A percentile compares a stretch with the other conserved stretches of the same genome.
phyloP scores from a whole-genome alignment of 2,797 vertebrate species.

The Anguilla megastoma region DNA sequence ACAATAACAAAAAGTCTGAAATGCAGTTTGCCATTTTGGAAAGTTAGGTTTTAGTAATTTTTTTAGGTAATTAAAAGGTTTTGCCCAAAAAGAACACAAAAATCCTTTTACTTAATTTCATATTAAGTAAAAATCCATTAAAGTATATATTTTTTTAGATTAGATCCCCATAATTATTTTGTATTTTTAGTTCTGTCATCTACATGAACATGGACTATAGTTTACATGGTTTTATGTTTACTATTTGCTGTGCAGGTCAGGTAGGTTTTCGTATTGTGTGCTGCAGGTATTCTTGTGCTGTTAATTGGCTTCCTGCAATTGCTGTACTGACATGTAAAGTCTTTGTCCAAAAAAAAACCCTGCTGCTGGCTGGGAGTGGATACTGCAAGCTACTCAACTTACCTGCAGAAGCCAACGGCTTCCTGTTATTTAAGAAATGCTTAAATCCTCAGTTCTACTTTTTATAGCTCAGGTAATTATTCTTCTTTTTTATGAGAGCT shows the following conservation, averaged over 20 bases:
- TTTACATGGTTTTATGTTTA: too few relatives aligned
- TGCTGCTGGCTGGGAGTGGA: neutral
- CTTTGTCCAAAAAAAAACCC: neutral
- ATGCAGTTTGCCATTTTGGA: neutral
- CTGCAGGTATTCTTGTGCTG: neutral
- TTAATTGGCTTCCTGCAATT: neutral
- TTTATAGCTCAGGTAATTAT: conserved; percentile 14
- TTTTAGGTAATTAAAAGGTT: too few relatives aligned
- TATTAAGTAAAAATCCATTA: too few relatives aligned
- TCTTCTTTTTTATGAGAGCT: conserved; percentile 20
- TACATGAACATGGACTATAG: too few relatives aligned
- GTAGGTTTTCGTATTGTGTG: neutral
- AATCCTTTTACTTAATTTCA: too few relatives aligned
- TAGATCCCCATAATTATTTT: too few relatives aligned
- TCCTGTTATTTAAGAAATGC: neutral
- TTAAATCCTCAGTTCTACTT: neutral
- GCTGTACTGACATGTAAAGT: neutral
- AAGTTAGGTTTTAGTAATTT: neutral
- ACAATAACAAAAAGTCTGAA: neutral
- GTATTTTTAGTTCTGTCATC: too few relatives aligned
- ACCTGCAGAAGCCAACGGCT: conserved; percentile 16
- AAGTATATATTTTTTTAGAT: too few relatives aligned
- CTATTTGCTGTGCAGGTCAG: neutral
- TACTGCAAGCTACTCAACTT: neutral
- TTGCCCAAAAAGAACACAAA: too few relatives aligned